Percentiles rank a stretch among this genome's conserved stretches.
phyloP scores from a whole-genome alignment of 2,113 vertebrate species.

The Zosterops lateralis region DNA sequence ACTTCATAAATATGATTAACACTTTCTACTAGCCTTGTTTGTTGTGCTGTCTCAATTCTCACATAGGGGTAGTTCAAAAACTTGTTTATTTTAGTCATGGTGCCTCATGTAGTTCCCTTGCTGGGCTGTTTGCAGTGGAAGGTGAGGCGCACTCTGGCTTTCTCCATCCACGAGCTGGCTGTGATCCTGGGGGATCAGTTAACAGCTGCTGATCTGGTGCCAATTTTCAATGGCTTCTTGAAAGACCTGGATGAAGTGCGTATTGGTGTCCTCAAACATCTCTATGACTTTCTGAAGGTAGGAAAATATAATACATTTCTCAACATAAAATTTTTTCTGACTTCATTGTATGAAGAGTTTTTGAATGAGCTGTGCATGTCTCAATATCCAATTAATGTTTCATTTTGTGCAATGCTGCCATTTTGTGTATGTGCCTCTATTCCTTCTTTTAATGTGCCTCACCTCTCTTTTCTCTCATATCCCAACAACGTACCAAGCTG shows the following conservation, averaged over 20 bases:
- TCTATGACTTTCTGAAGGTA: constrained; percentile 82
- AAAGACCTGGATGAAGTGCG: constrained; percentile 81
- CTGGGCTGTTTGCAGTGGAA: constrained; percentile 70
- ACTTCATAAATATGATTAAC: background rate
- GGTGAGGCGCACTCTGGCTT: constrained; percentile 70
- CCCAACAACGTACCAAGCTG: background rate
- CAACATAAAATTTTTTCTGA: background rate
- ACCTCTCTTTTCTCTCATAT: background rate
- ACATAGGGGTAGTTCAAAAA: background rate
- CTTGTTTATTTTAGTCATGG: background rate
- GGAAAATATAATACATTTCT: background rate
- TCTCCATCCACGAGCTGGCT: constrained; percentile 76
- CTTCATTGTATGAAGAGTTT: background rate
- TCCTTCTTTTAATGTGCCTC: background rate
- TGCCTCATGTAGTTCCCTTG: background rate
- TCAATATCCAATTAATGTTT: background rate
- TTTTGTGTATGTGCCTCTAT: background rate
- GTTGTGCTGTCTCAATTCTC: background rate
- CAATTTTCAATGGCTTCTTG: constrained; percentile 78
- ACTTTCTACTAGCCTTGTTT: background rate
- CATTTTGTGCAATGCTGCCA: background rate
- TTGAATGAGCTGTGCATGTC: background rate
- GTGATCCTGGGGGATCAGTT: constrained; percentile 77
- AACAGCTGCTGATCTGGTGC: constrained; percentile 75
- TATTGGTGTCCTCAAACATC: constrained; percentile 78